Evolutionary conservation across 2,888 invertebrate species (phyloP).

Genomic region (Lepeophtheirus nordmannii): DNA sequence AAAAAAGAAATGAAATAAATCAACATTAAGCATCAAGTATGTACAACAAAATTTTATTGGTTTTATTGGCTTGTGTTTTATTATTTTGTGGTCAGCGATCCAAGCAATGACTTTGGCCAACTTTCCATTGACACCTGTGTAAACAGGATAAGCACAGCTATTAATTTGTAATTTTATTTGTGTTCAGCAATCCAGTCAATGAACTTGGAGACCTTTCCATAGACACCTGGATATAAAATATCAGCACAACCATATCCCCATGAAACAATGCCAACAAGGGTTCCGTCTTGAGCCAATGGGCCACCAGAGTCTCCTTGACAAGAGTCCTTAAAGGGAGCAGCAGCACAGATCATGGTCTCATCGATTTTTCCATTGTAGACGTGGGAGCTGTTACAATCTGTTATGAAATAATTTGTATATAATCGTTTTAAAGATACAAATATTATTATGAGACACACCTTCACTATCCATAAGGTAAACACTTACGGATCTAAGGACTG

Average conservation of each 20-base stretch:
- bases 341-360: constrained; percentile 27
- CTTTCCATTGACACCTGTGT: too few relatives aligned
- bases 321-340: constrained; percentile 25
- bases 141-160: too few relatives aligned
- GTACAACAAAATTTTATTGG: too few relatives aligned
- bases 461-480: constrained; percentile 24
- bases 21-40: constrained; percentile 30
- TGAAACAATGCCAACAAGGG: constrained; percentile 9
- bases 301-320: constrained; percentile 27
- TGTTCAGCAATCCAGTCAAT: constrained; percentile 13
- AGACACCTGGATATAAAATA: constrained; percentile 9
- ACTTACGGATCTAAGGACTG: constrained; percentile 24
- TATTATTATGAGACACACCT: neutral
- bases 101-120: too few relatives aligned
- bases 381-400: constrained; percentile 9
- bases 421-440: too few relatives aligned
- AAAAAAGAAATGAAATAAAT: constrained; percentile 29
- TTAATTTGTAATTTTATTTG: too few relatives aligned
- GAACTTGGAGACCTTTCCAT: constrained; percentile 5
- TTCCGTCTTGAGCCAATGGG: constrained; percentile 20
- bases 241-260: constrained; percentile 14
- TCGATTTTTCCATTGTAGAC: constrained; percentile 17
- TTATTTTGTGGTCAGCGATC: too few relatives aligned
- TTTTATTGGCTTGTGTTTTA: too few relatives aligned
- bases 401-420: neutral